A percentile compares a stretch with the other conserved stretches of the same genome.
Conservation (phyloP, 2,888 invertebrate genomes). For the Chrysolina haemoptera region DNA sequence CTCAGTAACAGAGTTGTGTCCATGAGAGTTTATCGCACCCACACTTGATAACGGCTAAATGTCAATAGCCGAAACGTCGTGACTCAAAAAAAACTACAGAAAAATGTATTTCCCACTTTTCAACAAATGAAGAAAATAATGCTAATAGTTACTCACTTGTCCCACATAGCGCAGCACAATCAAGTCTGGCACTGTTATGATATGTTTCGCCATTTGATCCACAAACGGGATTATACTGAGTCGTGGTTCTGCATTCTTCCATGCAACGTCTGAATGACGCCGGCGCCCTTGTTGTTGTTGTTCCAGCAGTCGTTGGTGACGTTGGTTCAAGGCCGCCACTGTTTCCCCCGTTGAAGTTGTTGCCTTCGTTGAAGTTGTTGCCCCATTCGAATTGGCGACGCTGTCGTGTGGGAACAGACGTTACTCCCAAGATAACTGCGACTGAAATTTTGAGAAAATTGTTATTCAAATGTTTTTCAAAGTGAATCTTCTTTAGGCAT, state of each 20-base stretch:
- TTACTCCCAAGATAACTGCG: neutral
- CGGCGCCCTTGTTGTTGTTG: conserved; percentile 53
- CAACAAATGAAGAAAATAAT: no score
- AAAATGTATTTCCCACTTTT: no score
- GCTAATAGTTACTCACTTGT: conserved; percentile 63
- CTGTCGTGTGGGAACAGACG: conserved; percentile 1
- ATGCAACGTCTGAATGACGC: conserved; percentile 51
- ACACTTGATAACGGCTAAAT: no score
- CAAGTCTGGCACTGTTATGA: conserved; percentile 64
- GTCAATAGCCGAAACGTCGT: no score
- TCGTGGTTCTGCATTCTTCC: conserved; percentile 65
- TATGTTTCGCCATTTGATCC: conserved; percentile 68
- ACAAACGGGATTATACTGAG: conserved; percentile 71
- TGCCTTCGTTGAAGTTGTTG: conserved; percentile 6
- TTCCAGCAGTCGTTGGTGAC: neutral
- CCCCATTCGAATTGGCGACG: conserved; percentile 24
- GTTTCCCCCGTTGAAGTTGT: neutral
- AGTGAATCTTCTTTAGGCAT: no score
- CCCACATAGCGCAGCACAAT: conserved; percentile 69
- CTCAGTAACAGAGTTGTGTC: no score
- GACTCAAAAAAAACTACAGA: no score
- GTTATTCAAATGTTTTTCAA: no score
- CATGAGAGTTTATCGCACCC: no score
- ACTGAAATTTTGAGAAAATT: conserved; percentile 9
- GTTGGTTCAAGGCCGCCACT: no score